Evolutionary conservation across 2,797 vertebrate species (phyloP).

Genomic region (Eupleurogrammus muticus): DNA sequence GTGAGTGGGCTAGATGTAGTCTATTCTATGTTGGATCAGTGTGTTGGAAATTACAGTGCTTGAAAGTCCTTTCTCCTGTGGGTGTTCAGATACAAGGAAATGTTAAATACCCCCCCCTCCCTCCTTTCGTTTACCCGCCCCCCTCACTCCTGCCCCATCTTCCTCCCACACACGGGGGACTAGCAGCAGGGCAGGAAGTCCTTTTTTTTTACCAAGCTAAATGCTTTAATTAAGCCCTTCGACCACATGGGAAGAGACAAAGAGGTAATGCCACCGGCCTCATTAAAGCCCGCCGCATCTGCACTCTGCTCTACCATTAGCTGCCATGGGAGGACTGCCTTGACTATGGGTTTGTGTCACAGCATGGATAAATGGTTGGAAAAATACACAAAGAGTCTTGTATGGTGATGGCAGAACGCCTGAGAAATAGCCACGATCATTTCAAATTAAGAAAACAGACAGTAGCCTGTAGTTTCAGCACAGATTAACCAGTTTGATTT

Average conservation of each 20-base stretch:
- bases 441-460: neutral
- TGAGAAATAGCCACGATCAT: neutral
- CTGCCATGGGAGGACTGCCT: conserved; percentile 33
- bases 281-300: conserved; percentile 67
- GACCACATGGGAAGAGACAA: conserved; percentile 68
- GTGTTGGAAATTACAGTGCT: conserved; percentile 72
- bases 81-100: conserved; percentile 58
- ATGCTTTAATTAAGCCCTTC: conserved; percentile 76
- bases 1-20: conserved; percentile 33
- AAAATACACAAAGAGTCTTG: conserved; percentile 1
- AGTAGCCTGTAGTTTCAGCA: neutral
- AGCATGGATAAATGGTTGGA: conserved; percentile 16
- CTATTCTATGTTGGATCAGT: conserved; percentile 53
- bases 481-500: neutral
- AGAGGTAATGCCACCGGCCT: conserved; percentile 65
- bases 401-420: neutral
- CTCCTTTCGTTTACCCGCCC: conserved; percentile 47
- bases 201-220: conserved; percentile 68
- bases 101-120: conserved; percentile 56
- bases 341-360: conserved; percentile 34
- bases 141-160: conserved; percentile 40
- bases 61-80: conserved; percentile 47
- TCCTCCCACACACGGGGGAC: conserved; percentile 52
- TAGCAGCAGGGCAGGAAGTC: conserved; percentile 67
- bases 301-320: conserved; percentile 55